phyloP scores from a whole-genome alignment of 2,797 vertebrate species.

The Rhyacichthys aspro region DNA sequence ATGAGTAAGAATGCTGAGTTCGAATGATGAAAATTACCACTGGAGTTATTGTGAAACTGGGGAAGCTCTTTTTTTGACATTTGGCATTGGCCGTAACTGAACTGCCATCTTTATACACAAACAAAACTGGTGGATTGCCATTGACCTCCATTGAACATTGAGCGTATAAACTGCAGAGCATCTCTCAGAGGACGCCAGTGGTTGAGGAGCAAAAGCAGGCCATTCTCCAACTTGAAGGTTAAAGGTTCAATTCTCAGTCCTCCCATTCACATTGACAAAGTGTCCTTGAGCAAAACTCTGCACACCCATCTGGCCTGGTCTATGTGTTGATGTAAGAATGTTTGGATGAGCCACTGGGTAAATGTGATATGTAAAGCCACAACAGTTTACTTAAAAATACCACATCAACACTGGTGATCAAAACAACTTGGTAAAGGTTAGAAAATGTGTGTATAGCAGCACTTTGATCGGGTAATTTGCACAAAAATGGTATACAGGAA shows the following conservation, averaged over 20 bases:
- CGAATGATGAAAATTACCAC: conserved; percentile 31
- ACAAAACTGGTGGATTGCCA: too few relatives aligned
- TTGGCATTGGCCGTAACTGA: too few relatives aligned
- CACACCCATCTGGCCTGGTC: background rate
- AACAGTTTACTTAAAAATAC: too few relatives aligned
- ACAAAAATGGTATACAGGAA: too few relatives aligned
- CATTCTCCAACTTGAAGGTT: conserved; percentile 2
- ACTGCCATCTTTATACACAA: too few relatives aligned
- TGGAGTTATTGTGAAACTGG: conserved; percentile 15
- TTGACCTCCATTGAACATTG: background rate
- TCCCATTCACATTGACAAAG: conserved; percentile 6
- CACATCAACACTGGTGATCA: too few relatives aligned
- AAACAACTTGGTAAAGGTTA: too few relatives aligned
- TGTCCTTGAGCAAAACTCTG: conserved; percentile 1
- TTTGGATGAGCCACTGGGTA: too few relatives aligned
- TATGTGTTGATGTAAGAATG: background rate
- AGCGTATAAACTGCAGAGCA: background rate
- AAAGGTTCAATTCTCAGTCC: conserved; percentile 5
- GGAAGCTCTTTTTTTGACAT: too few relatives aligned
- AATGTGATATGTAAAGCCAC: too few relatives aligned
- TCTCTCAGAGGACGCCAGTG: background rate
- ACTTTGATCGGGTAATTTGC: too few relatives aligned
- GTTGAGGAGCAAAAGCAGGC: background rate
- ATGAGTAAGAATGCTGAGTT: conserved; percentile 15
- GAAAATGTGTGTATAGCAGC: too few relatives aligned